Base-by-base conservation (phyloP, 2,113 vertebrate species). In the Litocranius walleri region DNA sequence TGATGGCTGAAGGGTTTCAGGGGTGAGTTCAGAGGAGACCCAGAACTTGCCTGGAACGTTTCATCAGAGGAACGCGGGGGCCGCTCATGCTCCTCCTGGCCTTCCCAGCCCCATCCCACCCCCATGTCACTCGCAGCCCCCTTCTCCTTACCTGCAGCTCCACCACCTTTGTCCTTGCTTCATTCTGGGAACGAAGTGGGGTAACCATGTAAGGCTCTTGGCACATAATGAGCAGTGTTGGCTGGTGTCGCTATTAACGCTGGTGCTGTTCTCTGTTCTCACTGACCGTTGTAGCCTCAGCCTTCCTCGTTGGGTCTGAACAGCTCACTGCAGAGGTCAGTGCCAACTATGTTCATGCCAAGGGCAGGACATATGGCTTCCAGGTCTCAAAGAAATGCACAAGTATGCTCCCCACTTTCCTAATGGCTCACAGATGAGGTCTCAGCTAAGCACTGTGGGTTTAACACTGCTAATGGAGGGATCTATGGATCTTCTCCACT, bases 51-150 rank as follows among this genome's bases (percentile, higher is more conserved):
- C 82, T 27, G 36, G 67, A 8, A 15, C 10, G 16, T 45, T 64
- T n/a, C 52, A 16, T 81, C 50, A 30, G 25, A 83, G 40, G 77
- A 78, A 74, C 10, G 16, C 4, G 1, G 61, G 50, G 29, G 12
- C 11, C 6, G 12, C 5, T 40, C 8, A 77, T 27, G 5, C 15
- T 64, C 13, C 33, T 29, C 29, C 10, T 54, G n/a, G 40, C 17
- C 13, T 19, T 5, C 43, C 14, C 45, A 48, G 54, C 3, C 14
- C 10, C n/a, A 11, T 5, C 64, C 25, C 17, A 16, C 21, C 36
- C 36, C 5, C 0, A 21, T 0, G 23, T 50, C 50, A 45, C 43
- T 7, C 5, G 23, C 1, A 6, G 61, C 14, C 30, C 25, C n/a
- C 33, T 48, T 43, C 25, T n/a, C 29, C 21, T 29, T 40, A 23